A percentile compares a stretch with the other conserved stretches of the same genome.
These are phyloP conservation scores for Novumbra hubbsi DNA, from an alignment of 2,797 vertebrate genomes.

Conservation along the genomic window DNA sequence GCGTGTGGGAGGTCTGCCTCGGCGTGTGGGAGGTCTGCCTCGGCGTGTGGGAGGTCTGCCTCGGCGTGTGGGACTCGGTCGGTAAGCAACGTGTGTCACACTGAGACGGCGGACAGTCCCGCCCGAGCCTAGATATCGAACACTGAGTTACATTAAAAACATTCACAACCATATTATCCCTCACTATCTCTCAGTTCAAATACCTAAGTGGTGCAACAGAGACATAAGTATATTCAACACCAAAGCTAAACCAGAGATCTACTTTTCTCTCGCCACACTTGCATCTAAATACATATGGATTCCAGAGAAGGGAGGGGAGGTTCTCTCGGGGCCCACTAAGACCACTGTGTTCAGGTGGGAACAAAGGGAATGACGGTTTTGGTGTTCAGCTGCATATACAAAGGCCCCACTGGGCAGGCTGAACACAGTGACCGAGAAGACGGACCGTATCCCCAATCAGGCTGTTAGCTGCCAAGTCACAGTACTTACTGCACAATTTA, in stretches of 20 bases:
- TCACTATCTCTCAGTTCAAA: background rate
- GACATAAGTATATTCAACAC: no score
- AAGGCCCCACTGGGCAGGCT: constrained; percentile 27
- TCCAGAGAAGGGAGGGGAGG: background rate
- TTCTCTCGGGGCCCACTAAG: background rate
- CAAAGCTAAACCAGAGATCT: no score
- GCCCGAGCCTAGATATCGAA: background rate
- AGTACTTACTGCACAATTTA: constrained; percentile 28
- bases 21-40: no score
- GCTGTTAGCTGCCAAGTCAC: background rate
- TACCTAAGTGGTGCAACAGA: no score
- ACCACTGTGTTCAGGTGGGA: background rate
- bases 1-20: no score
- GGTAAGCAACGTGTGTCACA: no score
- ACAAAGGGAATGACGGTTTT: background rate
- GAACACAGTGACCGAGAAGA: constrained; percentile 1
- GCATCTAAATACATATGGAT: background rate
- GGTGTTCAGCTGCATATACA: constrained; percentile 28
- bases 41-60: no score
- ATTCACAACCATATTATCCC: background rate
- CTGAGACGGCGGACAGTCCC: no score
- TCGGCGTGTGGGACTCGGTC: no score
- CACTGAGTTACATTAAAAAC: background rate
- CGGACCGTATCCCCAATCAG: constrained; percentile 24
- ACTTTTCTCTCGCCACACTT: background rate